Base-by-base conservation (phyloP, 1,140 invertebrate genomes). In the Drosophila ercepeae region DNA sequence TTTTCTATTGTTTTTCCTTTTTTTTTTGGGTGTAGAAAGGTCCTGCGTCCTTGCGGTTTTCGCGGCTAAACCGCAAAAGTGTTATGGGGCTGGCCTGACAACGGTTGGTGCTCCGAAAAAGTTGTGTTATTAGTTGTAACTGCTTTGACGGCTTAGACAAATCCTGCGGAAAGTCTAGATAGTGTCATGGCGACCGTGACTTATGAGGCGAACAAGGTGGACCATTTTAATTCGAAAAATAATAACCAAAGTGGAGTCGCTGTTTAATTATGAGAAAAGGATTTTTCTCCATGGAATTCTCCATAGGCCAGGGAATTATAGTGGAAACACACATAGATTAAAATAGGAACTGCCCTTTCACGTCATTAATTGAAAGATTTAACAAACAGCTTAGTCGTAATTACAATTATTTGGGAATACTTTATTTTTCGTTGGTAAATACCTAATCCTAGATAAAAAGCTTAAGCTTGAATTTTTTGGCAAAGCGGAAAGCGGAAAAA, bases 51-150 rank as follows among this genome's bases (percentile, higher is more conserved):
- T 65, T 70, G 74, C 29, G 64, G 78, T 64, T 52, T 29, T 21
- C 44, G 65, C 34, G 77, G 55, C 45, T 39, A 21, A 32, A 29
- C 32, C 41, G 27, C 21, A 63, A 16, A 21, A 4, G 48, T 23
- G 36, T 34, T 29, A 34, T 46, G 67, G 32, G 23, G 53, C 50
- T 69, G 61, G 57, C 54, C 68, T 46, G 55, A 59, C 46, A 50
- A 45, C 21, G 41, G 34, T 29, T 29, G 41, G 36, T 54, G 61
- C 44, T 42, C 48, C 39, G 42, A 36, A 29, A 78, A 84, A 78
- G 65, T 83, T 79, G 14, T 53, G 60, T 75, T 83, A 86, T 83
- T 84, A 83, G 77, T 81, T 81, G 58, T 75, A 54, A 67, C 54
- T 69, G 39, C 49, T 48, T 29, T 23, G 29, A 27, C 36, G 60